Evolutionary conservation across 2,888 invertebrate genomes (phyloP).

Genomic region (Celastrina argiolus): DNA sequence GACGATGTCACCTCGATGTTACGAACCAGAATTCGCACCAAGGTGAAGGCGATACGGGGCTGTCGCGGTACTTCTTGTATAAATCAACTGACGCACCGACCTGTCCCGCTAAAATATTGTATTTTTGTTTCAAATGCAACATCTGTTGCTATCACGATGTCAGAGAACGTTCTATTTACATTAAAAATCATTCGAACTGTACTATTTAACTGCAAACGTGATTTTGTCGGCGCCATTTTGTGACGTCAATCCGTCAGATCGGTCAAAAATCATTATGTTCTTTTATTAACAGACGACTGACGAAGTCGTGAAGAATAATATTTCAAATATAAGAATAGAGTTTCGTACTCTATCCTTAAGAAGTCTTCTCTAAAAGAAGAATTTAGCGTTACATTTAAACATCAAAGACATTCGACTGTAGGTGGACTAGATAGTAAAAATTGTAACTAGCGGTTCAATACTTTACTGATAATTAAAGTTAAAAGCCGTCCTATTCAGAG

Average conservation of each 20-base stretch:
- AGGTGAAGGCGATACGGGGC: constrained; percentile 68
- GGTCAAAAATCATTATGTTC: no score
- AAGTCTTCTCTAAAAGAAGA: no score
- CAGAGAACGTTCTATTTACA: constrained; percentile 31
- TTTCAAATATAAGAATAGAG: no score
- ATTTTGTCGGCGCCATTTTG: neutral
- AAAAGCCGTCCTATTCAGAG: no score
- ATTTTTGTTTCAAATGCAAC: constrained; percentile 37
- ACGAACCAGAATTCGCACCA: constrained; percentile 60
- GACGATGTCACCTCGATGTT: constrained; percentile 65
- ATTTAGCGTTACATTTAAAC: no score
- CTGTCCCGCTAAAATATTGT: constrained; percentile 43
- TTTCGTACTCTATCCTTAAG: no score
- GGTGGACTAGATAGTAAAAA: no score
- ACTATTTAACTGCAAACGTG: neutral
- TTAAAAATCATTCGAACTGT: neutral
- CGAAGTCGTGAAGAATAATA: no score
- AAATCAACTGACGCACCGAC: constrained; percentile 57
- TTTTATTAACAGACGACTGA: no score
- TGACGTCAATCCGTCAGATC: constrained; percentile 2
- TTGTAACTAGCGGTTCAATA: no score
- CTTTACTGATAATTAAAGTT: no score
- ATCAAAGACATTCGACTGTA: no score
- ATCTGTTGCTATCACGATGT: constrained; percentile 36
- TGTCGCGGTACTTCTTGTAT: constrained; percentile 58